phyloP scores from a whole-genome alignment of 2,888 invertebrate species.

The Nemurella pictetii region DNA sequence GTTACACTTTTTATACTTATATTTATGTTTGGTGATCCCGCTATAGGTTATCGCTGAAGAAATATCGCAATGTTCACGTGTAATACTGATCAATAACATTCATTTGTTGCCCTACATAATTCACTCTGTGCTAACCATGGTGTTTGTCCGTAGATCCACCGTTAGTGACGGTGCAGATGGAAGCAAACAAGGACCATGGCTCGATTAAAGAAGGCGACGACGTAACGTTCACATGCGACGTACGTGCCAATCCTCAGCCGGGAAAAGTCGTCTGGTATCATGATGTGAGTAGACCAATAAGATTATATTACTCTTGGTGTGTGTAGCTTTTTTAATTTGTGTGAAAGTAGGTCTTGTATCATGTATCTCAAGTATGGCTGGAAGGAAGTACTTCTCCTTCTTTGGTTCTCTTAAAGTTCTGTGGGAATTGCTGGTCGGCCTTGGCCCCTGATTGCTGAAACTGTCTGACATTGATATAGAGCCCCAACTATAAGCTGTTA shows the following conservation, averaged over 20 bases:
- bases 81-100: not conserved
- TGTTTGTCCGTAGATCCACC: slow-evolving; percentile 75
- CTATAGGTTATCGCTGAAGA: not conserved
- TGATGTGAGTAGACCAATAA: slow-evolving; percentile 71
- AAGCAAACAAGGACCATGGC: slow-evolving; percentile 64
- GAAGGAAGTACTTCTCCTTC: too few relatives aligned
- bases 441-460: too few relatives aligned
- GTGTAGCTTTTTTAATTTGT: too few relatives aligned
- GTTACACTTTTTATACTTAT: slow-evolving; percentile 41
- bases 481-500: too few relatives aligned
- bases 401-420: too few relatives aligned
- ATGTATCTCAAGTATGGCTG: too few relatives aligned
- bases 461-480: too few relatives aligned
- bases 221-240: slow-evolving; percentile 75
- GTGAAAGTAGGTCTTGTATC: too few relatives aligned
- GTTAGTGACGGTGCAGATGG: slow-evolving; percentile 68
- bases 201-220: slow-evolving; percentile 69
- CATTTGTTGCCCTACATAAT: not conserved
- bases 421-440: too few relatives aligned
- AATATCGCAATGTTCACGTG: not conserved
- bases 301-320: too few relatives aligned
- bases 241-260: slow-evolving; percentile 75
- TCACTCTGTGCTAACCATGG: slow-evolving; percentile 41
- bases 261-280: slow-evolving; percentile 78
- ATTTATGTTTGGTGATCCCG: slow-evolving; percentile 9